phyloP scores from a whole-genome alignment of 2,888 invertebrate genomes.

The Nasonovia ribisnigri region DNA sequence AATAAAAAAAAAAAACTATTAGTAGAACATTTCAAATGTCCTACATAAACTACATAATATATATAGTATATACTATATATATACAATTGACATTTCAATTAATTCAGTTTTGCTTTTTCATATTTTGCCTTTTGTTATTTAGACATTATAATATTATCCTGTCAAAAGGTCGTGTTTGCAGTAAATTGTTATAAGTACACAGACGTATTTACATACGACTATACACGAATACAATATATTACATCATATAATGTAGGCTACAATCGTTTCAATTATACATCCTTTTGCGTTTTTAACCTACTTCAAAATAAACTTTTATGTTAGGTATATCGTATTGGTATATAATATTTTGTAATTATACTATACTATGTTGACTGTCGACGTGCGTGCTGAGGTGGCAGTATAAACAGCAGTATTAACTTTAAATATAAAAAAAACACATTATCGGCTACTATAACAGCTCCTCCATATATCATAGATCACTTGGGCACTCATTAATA shows the following conservation, averaged over 20 bases:
- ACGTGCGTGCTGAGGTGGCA: too few species aligned
- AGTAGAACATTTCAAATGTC: neutral
- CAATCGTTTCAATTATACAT: neutral
- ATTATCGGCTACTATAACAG: too few species aligned
- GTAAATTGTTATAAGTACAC: neutral
- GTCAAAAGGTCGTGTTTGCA: neutral
- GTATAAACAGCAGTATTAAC: too few species aligned
- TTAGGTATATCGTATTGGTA: neutral
- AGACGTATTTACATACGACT: neutral
- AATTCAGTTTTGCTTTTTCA: neutral
- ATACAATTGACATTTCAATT: conserved; percentile 2
- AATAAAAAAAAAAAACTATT: neutral
- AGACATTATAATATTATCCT: neutral
- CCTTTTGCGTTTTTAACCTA: neutral
- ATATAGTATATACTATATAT: neutral
- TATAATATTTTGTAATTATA: neutral
- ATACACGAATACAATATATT: neutral
- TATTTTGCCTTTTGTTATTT: neutral
- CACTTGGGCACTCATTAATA: too few species aligned
- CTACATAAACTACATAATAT: neutral
- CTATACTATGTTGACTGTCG: too few species aligned
- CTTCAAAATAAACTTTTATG: neutral
- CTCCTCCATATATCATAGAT: too few species aligned
- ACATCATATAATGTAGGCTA: neutral
- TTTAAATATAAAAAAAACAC: too few species aligned